Evolutionary conservation across 2,888 invertebrate species (phyloP).

Genomic region (Sialis fuliginosa): DNA sequence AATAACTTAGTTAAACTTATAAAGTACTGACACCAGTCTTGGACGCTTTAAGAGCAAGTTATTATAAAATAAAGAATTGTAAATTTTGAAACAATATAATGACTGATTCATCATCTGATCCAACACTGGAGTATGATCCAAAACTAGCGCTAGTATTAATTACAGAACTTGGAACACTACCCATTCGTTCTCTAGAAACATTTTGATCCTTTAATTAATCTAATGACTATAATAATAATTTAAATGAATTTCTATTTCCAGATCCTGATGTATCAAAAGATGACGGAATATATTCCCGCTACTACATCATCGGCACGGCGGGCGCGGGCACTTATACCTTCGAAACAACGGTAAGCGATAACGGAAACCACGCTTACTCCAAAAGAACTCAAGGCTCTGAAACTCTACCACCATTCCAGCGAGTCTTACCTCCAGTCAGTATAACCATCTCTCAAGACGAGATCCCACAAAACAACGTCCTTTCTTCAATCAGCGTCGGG

Average conservation of each 20-base stretch:
- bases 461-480: conserved; percentile 17
- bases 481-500: conserved; percentile 20
- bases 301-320: conserved; percentile 29
- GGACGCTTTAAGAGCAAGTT: no score
- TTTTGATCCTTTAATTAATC: no score
- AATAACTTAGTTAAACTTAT: no score
- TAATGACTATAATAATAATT: no score
- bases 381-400: conserved; percentile 27
- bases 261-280: conserved; percentile 44
- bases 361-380: conserved; percentile 27
- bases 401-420: conserved; percentile 31
- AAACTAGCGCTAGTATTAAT: no score
- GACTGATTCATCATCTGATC: no score
- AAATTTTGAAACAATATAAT: no score
- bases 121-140: no score
- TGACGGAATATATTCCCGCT: conserved; percentile 47
- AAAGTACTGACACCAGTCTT: no score
- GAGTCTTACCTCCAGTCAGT: conserved; percentile 29
- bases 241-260: conserved; percentile 9
- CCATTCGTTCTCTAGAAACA: no score
- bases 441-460: conserved; percentile 25
- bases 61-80: no score
- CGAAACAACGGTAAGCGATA: conserved; percentile 30
- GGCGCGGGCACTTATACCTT: conserved; percentile 31
- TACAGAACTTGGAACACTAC: no score